A percentile compares a stretch with the other conserved stretches of the same genome.
Evolutionary conservation across 2,797 vertebrate genomes (phyloP).

Genomic region (Sarcoramphus papa): DNA sequence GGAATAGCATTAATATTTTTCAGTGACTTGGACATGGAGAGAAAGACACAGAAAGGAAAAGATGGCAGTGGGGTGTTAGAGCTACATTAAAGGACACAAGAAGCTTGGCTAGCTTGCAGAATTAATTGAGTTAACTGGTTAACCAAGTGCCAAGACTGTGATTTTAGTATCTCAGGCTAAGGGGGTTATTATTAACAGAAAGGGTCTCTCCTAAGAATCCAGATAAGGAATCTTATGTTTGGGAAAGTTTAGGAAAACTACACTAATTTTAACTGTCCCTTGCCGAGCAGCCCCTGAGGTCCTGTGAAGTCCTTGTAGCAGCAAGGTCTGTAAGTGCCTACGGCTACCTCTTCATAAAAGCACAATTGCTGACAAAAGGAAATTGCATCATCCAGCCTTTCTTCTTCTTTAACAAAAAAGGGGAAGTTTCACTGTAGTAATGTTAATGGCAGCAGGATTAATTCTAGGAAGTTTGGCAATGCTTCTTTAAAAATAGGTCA

Average conservation of each 20-base stretch:
- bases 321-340: neutral
- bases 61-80: neutral
- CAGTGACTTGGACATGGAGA: neutral
- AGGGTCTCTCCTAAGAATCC: neutral
- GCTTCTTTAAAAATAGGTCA: neutral
- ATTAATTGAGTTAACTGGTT: neutral
- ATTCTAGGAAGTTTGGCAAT: neutral
- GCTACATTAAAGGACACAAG: neutral
- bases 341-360: neutral
- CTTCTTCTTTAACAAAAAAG: neutral
- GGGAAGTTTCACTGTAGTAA: neutral
- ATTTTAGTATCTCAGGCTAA: neutral
- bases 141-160: neutral
- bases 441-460: neutral
- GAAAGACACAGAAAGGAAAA: neutral
- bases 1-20: neutral
- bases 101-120: neutral
- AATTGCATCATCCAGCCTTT: neutral
- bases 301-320: neutral
- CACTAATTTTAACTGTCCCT: neutral
- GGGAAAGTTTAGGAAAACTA: neutral
- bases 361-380: neutral
- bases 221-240: neutral
- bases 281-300: neutral
- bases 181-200: neutral